Evolutionary conservation across 2,888 invertebrate species (phyloP), one percentile per base, ranked within the genome.

Genomic region (Heliothis peltigera): DNA sequence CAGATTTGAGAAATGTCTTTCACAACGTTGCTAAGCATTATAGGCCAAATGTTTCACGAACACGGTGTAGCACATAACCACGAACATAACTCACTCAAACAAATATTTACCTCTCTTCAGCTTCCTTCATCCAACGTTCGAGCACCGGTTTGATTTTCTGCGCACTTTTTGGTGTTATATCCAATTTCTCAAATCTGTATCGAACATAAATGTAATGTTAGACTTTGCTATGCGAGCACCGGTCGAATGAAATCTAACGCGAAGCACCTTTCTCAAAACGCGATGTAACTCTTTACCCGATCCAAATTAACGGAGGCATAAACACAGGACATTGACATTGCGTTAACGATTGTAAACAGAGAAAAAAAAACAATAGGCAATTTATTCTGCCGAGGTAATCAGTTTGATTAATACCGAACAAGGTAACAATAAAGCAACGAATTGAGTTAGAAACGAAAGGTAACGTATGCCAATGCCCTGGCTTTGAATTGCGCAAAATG

Each of bases 101-200:
- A 92, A 75, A 80, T 94, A 95, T 87, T 95, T 94, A 99, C 97
- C 99, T 98, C 96, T 99, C 98, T 96, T 99, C 99, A 59, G 99
- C 99, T 95, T 99, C 99, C 94, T 98, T 98, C 99, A 99, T 99
- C 99, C 99, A 99, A 94, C 98, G 97, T 95, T 99, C 99, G 90
- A 99, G 96, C 85, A 99, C 99, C 82, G 99, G 99, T 95, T 99
- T 99, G 92, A 99, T 99, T 96, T 99, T 99, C 96, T 99, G 98
- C 88, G 99, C 99, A 96, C 99, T 99, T 96, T 99, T 99, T 91
- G 99, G 99, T 89, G 99, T 99, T 89, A 99, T 99, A 96, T 99
- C 99, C 95, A 99, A 96, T 96, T 99, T 99, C 96, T 99, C 99
- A 96, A 99, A 99, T 97, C 98, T 98, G 95, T 90, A 95, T 95